phyloP scores from a whole-genome alignment of 1,140 invertebrate species.

The Chelonus insularis region DNA sequence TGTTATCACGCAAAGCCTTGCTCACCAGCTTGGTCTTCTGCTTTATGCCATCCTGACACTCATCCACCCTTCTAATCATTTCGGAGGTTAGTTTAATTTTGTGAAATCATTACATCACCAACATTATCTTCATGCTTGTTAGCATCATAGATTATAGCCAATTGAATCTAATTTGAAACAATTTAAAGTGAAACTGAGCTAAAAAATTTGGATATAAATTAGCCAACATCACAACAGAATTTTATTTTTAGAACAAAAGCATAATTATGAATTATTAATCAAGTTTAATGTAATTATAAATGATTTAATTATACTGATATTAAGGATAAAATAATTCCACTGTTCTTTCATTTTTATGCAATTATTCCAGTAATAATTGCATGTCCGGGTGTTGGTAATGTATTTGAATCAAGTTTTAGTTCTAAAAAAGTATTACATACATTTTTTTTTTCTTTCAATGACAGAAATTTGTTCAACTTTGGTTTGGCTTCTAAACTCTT shows the following conservation, averaged over 20 bases:
- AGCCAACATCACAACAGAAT: too few relatives aligned
- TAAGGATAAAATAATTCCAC: too few relatives aligned
- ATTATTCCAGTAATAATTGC: too few relatives aligned
- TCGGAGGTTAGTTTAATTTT: slow-evolving; percentile 43
- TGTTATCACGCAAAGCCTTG: slow-evolving; percentile 56
- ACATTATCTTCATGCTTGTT: too few relatives aligned
- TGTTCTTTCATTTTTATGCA: background rate
- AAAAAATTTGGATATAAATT: background rate
- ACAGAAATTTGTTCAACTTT: slow-evolving; percentile 58
- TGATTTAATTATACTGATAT: too few relatives aligned
- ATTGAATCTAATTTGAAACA: background rate
- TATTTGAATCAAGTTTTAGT: background rate
- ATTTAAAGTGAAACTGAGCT: too few relatives aligned
- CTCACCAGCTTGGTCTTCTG: slow-evolving; percentile 57
- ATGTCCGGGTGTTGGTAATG: background rate
- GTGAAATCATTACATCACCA: background rate
- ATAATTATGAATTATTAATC: too few relatives aligned
- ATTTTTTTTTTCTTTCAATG: too few relatives aligned
- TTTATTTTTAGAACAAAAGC: too few relatives aligned
- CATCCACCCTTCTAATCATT: slow-evolving; percentile 55
- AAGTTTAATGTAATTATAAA: too few relatives aligned
- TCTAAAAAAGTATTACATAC: too few relatives aligned
- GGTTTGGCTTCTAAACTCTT: slow-evolving; percentile 60
- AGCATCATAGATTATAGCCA: background rate
- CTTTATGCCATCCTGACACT: slow-evolving; percentile 59